Base-by-base conservation (phyloP, 2,113 vertebrate genomes). In the Tupaia chinensis region DNA sequence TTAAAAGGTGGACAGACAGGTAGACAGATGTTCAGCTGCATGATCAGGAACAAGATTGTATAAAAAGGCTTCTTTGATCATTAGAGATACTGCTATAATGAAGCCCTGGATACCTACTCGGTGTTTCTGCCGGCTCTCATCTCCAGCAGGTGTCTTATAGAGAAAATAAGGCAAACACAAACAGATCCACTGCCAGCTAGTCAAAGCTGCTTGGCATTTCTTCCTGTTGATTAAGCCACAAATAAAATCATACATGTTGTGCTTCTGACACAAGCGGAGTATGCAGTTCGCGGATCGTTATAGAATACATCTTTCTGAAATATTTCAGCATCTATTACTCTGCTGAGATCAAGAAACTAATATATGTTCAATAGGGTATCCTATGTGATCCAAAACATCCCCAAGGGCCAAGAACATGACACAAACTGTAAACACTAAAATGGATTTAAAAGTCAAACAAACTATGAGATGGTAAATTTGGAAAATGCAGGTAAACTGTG, bases 1-100 rank as follows among this genome's bases (percentile, higher is more conserved):
- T 98, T 97, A 98, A 95, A 97, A 98, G 94, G 97, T 96, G 95
- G 97, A 93, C 96, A 97, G 98, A 97, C 98, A 98, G 98, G 97
- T 95, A 97, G 97, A 98, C 97, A 97, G 93, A 96, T 93, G 81
- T 73, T 97, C 95, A 73, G 96, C 89, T 95, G 95, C 90, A 84
- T 15, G 86, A 96, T 94, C 82, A 97, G 96, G 97, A 98, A 95
- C 95, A 94, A 91, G 95, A 82, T 4, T 76, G 91, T 54, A 93
- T 9, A 84, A 95, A 97, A 96, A 97, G 89, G 74, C 83, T 54
- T 66, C 98, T 98, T 97, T 98, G 98, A 98, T 98, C 98, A 98
- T 97, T 94, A 95, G 91, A 87, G 89, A 65, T 96, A 65, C 53
- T 84, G 94, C 86, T 34, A 44, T 87, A 86, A 95, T 53, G 70